These are phyloP conservation scores for Lethenteron camtschaticum DNA, from an alignment of 2,113 vertebrate genomes.

Conservation along the genomic window DNA sequence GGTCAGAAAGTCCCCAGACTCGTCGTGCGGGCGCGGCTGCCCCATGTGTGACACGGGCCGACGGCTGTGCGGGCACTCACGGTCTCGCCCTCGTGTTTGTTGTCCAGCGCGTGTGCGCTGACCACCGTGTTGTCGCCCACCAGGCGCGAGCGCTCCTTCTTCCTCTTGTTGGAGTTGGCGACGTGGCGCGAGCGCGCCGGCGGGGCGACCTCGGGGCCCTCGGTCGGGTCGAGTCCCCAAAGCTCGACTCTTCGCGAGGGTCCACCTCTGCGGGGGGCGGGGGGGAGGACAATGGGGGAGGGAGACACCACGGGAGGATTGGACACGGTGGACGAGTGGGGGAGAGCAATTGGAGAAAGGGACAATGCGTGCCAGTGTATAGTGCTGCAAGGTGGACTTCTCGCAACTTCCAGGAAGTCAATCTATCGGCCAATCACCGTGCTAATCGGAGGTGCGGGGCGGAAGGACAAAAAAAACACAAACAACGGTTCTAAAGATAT, in stretches of 20 bases:
- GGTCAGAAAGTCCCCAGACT: no score
- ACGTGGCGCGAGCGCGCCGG: not conserved
- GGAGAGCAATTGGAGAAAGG: not conserved
- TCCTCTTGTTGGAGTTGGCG: slow-evolving; percentile 9
- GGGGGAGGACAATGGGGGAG: slow-evolving; percentile 9
- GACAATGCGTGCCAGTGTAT: not conserved
- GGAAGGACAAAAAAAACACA: not conserved
- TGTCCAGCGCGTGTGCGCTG: no score
- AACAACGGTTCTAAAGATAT: no score
- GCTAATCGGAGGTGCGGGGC: slow-evolving; percentile 4
- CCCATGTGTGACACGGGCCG: no score
- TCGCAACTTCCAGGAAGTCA: no score
- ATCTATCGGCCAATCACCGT: no score
- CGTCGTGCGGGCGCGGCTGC: no score
- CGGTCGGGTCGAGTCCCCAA: not conserved
- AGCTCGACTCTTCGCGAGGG: not conserved
- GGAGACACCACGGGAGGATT: slow-evolving; percentile 9
- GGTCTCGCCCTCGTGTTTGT: no score
- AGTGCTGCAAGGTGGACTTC: no score
- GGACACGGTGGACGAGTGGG: slow-evolving; percentile 11
- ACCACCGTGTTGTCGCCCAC: no score
- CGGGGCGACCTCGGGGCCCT: not conserved
- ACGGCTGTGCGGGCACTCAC: no score
- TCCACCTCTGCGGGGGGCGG: not conserved
- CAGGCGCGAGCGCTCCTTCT: slow-evolving; percentile 10